Evolutionary conservation across 2,113 vertebrate genomes (phyloP).

Genomic region (Eidolon helvum): DNA sequence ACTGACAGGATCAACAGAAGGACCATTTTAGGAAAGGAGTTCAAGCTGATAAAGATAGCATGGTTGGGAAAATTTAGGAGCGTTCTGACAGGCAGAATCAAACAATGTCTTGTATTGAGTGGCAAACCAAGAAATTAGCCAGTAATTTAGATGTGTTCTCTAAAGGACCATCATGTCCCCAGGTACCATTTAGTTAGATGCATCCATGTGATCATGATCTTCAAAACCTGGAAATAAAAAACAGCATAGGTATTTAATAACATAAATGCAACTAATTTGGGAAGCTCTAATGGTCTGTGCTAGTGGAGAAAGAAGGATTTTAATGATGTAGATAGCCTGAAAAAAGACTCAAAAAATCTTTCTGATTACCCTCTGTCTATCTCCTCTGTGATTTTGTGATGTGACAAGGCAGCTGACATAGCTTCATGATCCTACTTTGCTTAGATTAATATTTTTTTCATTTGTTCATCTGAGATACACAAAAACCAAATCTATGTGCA

Average conservation of each 20-base stretch:
- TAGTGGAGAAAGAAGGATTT: neutral
- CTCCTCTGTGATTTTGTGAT: neutral
- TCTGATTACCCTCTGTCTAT: neutral
- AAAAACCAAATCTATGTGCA: neutral
- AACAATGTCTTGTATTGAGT: constrained; percentile 57
- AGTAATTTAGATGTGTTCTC: constrained; percentile 65
- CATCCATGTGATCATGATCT: constrained; percentile 71
- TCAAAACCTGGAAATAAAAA: constrained; percentile 80
- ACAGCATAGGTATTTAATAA: constrained; percentile 2
- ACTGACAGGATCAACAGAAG: constrained; percentile 86
- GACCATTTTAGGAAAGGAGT: constrained; percentile 87
- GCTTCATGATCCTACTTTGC: neutral
- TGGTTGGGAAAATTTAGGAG: constrained; percentile 67
- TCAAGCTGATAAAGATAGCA: constrained; percentile 85
- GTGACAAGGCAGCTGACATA: neutral
- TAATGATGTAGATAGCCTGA: neutral
- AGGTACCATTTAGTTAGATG: constrained; percentile 65
- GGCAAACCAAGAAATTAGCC: constrained; percentile 44
- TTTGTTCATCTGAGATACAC: neutral
- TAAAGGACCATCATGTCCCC: constrained; percentile 71
- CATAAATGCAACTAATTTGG: neutral
- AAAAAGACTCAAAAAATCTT: neutral
- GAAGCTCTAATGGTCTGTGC: neutral
- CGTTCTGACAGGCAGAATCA: constrained; percentile 47
- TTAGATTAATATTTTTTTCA: neutral